Conservation (phyloP, 2,113 vertebrate genomes). For the Catharus bicknelli region DNA sequence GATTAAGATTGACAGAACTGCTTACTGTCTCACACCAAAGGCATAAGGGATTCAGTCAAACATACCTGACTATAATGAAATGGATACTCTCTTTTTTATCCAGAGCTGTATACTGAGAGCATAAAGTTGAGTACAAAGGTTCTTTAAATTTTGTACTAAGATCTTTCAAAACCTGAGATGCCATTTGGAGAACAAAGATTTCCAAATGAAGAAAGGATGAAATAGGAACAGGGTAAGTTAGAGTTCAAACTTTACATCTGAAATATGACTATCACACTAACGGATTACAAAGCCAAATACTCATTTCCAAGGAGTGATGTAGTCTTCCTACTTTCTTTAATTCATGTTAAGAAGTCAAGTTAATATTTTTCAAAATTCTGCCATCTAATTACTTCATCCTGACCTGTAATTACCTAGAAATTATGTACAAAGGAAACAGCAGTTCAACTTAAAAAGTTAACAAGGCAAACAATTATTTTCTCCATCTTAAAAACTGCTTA, state of each 20-base stretch:
- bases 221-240: not conserved
- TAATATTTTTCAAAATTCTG: not conserved
- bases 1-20: not conserved
- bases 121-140: not conserved
- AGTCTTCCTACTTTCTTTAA: not conserved
- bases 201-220: not conserved
- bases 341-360: not conserved
- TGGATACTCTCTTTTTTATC: not conserved
- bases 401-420: conserved; percentile 30
- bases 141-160: not conserved
- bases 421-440: not conserved
- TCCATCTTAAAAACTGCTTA: conserved; percentile 7
- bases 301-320: not conserved
- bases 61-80: not conserved
- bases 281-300: not conserved
- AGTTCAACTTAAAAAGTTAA: conserved; percentile 1
- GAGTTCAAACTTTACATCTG: not conserved
- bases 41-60: not conserved
- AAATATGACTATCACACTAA: not conserved
- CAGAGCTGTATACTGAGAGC: not conserved
- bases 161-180: not conserved
- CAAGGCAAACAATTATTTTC: conserved; percentile 38
- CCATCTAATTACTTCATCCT: conserved; percentile 21
- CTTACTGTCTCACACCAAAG: not conserved
- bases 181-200: not conserved